Evolutionary conservation across 2,113 vertebrate species (phyloP).

Genomic region (Bambusicola thoracicus): DNA sequence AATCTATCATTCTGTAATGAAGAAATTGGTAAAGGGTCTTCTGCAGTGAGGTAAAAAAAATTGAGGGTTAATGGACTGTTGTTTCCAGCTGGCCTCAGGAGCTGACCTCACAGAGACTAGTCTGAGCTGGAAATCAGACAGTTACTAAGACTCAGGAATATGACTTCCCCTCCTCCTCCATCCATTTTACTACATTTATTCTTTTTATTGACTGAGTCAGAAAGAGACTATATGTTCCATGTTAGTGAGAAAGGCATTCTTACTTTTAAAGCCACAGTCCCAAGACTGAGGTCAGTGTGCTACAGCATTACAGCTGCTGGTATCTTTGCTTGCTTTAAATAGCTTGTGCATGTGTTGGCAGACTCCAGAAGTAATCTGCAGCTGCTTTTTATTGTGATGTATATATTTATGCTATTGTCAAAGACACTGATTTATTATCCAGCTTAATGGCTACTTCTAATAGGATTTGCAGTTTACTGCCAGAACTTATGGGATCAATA

Average conservation of each 20-base stretch:
- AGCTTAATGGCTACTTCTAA: not conserved
- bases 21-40: not conserved
- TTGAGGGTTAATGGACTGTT: accelerated
- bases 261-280: not conserved
- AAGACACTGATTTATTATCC: slow-evolving; percentile 29
- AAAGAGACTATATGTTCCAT: not conserved
- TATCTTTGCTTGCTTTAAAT: not conserved
- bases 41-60: not conserved
- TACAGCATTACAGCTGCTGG: not conserved
- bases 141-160: not conserved
- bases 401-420: not conserved
- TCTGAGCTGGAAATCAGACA: not conserved
- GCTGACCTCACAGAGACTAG: not conserved
- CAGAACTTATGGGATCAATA: not conserved
- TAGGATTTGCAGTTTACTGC: not conserved
- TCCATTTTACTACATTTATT: not conserved
- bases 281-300: not conserved
- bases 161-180: not conserved
- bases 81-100: accelerated
- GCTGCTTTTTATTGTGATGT: not conserved
- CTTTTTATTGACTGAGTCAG: not conserved
- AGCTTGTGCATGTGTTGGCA: not conserved
- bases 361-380: not conserved
- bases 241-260: not conserved
- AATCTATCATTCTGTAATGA: accelerated